These are phyloP conservation scores for Idaea straminata DNA, from an alignment of 2,888 invertebrate genomes.

Conservation along the genomic window DNA sequence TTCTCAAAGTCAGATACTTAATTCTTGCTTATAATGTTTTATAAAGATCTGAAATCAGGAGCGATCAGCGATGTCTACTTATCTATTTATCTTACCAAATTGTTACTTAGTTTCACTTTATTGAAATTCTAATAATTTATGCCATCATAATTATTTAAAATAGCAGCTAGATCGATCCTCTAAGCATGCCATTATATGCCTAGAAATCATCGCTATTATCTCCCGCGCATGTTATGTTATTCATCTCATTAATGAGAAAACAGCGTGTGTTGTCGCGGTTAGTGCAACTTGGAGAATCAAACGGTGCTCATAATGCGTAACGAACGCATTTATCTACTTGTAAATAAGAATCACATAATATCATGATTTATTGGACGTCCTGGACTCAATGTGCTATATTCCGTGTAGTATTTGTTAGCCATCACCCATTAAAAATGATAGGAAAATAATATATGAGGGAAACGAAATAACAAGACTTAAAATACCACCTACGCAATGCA, in stretches of 20 bases:
- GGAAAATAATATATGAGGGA: too few relatives aligned
- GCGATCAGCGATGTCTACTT: too few relatives aligned
- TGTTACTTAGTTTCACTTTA: slow-evolving; percentile 36
- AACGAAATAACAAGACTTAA: too few relatives aligned
- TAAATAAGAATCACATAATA: neutral
- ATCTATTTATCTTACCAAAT: too few relatives aligned
- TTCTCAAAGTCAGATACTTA: too few relatives aligned
- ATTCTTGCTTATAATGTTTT: too few relatives aligned
- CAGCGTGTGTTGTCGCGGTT: slow-evolving; percentile 40
- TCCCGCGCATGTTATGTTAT: slow-evolving; percentile 45
- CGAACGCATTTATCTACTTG: slow-evolving; percentile 43
- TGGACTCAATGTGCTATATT: neutral
- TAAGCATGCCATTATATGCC: slow-evolving; percentile 30
- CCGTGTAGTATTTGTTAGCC: neutral
- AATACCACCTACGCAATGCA: too few relatives aligned
- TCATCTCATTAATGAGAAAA: slow-evolving; percentile 57
- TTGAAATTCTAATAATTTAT: slow-evolving; percentile 35
- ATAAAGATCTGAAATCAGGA: too few relatives aligned
- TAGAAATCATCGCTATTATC: slow-evolving; percentile 47
- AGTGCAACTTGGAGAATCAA: slow-evolving; percentile 21
- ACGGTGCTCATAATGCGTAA: slow-evolving; percentile 48
- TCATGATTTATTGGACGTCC: neutral
- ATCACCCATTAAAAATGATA: neutral
- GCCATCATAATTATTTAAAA: slow-evolving; percentile 28
- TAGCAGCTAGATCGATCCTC: neutral